phyloP scores from a whole-genome alignment of 2,797 vertebrate species.

The Ceryle rudis region DNA sequence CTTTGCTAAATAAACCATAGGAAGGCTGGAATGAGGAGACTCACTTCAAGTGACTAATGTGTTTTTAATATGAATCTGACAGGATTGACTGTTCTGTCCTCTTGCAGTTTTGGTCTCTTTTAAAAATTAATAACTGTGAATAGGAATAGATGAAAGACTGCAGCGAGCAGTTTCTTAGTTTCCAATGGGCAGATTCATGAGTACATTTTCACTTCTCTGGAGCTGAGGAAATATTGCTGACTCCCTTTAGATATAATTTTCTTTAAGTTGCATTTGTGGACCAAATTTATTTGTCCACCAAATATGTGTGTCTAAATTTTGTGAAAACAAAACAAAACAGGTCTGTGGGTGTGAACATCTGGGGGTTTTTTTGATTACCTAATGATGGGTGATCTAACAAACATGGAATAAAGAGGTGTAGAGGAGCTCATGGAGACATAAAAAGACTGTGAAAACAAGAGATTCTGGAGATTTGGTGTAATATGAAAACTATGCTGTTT shows the following conservation, averaged over 20 bases:
- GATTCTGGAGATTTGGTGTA: not conserved
- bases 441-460: not conserved
- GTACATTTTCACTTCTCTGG: not conserved
- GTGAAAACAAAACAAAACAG: not conserved
- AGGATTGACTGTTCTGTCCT: constrained; percentile 12
- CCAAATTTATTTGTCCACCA: not conserved
- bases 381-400: not conserved
- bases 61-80: constrained; percentile 1
- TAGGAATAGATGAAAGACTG: constrained; percentile 12
- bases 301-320: not conserved
- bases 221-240: not conserved
- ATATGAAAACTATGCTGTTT: not conserved
- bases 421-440: not conserved
- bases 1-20: constrained; percentile 8
- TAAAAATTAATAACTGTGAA: constrained; percentile 54
- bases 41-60: constrained; percentile 19
- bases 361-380: not conserved
- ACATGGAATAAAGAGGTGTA: not conserved
- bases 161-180: not conserved
- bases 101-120: constrained; percentile 37
- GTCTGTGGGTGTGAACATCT: too few species aligned
- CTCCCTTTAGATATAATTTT: not conserved
- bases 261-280: not conserved
- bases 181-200: not conserved
- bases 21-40: not conserved